These are phyloP conservation scores for Prenolepis imparis DNA, from an alignment of 2,888 invertebrate genomes.

Conservation along the genomic window DNA sequence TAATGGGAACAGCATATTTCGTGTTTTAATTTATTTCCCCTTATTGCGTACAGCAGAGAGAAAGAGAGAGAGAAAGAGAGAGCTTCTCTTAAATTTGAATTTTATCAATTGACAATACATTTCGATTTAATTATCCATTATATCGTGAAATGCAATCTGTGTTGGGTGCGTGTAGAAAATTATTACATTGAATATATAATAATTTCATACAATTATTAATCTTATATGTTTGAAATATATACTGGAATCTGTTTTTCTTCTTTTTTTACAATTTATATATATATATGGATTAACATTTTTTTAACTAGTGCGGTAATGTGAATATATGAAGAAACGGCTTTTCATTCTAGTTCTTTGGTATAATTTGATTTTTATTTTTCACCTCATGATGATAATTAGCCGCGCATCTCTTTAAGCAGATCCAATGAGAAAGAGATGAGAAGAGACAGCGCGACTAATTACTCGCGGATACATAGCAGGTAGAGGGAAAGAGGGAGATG, in stretches of 20 bases:
- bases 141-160: background rate
- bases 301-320: conserved; percentile 3
- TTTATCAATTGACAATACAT: background rate
- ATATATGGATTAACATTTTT: background rate
- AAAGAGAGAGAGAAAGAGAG: no score
- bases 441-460: conserved; percentile 72
- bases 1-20: background rate
- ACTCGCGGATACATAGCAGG: conserved; percentile 53
- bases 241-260: background rate
- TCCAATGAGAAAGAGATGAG: conserved; percentile 57
- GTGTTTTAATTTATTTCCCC: background rate
- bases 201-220: background rate
- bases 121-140: background rate
- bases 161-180: background rate
- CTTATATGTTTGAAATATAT: background rate
- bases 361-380: conserved; percentile 30
- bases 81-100: background rate
- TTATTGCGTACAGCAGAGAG: background rate
- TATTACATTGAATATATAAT: background rate
- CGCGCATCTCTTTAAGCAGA: conserved; percentile 49
- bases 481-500: conserved; percentile 23
- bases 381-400: conserved; percentile 65
- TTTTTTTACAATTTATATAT: background rate
- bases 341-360: background rate
- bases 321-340: background rate